Evolutionary conservation across 2,113 vertebrate species (phyloP).

Genomic region (Poeciliopsis prolifica): DNA sequence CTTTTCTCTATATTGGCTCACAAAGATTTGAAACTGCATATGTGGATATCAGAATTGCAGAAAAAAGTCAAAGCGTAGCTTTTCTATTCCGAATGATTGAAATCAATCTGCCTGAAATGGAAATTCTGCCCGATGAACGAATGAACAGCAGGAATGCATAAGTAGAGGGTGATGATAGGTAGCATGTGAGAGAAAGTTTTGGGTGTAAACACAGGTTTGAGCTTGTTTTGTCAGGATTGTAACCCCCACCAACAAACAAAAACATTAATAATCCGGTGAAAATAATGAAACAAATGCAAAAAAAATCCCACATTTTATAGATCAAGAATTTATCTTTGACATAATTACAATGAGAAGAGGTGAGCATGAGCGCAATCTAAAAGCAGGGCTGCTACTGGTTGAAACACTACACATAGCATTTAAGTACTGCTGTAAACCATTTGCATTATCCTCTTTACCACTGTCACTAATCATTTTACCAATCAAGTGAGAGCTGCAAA

Average conservation of each 20-base stretch:
- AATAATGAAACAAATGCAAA: slow-evolving; percentile 33
- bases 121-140: slow-evolving; percentile 44
- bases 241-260: slow-evolving; percentile 30
- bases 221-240: slow-evolving; percentile 65
- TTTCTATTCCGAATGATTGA: slow-evolving; percentile 48
- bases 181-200: slow-evolving; percentile 6
- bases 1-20: slow-evolving; percentile 6
- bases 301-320: slow-evolving; percentile 34
- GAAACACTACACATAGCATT: slow-evolving; percentile 20
- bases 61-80: slow-evolving; percentile 40
- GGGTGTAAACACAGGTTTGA: slow-evolving; percentile 59
- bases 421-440: no score
- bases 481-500: slow-evolving; percentile 42
- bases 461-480: slow-evolving; percentile 51
- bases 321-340: slow-evolving; percentile 44
- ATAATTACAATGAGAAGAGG: slow-evolving; percentile 11
- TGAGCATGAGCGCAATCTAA: slow-evolving; percentile 53
- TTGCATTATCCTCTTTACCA: slow-evolving; percentile 35
- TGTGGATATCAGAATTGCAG: slow-evolving; percentile 28
- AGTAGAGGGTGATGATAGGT: slow-evolving; percentile 32
- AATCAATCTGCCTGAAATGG: slow-evolving; percentile 69
- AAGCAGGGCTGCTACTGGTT: slow-evolving; percentile 30
- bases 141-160: slow-evolving; percentile 37
- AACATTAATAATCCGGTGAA: slow-evolving; percentile 57
- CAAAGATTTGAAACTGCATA: slow-evolving; percentile 25